Conservation (phyloP, 2,888 invertebrate genomes). For the Temnothorax rugatulus region DNA sequence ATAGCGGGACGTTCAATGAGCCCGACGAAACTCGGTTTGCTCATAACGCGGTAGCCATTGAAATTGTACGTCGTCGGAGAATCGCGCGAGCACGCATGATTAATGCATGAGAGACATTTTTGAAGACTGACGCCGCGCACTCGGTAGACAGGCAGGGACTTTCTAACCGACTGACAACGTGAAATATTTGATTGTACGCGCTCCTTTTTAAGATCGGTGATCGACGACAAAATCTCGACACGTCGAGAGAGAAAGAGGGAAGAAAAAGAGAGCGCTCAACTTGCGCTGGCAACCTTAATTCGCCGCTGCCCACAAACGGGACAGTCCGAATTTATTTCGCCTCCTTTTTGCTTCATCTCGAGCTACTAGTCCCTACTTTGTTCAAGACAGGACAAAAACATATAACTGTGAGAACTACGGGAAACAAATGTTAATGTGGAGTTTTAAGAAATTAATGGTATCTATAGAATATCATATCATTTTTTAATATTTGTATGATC, state of each 20-base stretch:
- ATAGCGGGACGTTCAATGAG: conserved; percentile 52
- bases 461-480: not conserved
- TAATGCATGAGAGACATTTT: conserved; percentile 84
- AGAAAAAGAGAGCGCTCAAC: conserved; percentile 15
- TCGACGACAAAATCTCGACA: conserved; percentile 69
- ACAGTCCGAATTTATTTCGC: conserved; percentile 62
- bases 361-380: not conserved
- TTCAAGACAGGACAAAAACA: not conserved
- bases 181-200: conserved; percentile 73
- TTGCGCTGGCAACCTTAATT: conserved; percentile 43
- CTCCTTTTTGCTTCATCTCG: conserved; percentile 2
- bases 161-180: conserved; percentile 74
- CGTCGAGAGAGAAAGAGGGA: conserved; percentile 37
- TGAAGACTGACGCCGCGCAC: conserved; percentile 73
- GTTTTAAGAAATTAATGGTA: not conserved
- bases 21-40: conserved; percentile 50
- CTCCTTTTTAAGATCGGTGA: conserved; percentile 64
- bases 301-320: conserved; percentile 25
- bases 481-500: not conserved
- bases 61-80: conserved; percentile 67
- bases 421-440: not conserved
- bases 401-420: not conserved
- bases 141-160: conserved; percentile 69
- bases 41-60: conserved; percentile 62
- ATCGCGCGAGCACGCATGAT: conserved; percentile 76